Evolutionary conservation across 2,888 invertebrate genomes (phyloP).

Genomic region (Ormyrus labotus): DNA sequence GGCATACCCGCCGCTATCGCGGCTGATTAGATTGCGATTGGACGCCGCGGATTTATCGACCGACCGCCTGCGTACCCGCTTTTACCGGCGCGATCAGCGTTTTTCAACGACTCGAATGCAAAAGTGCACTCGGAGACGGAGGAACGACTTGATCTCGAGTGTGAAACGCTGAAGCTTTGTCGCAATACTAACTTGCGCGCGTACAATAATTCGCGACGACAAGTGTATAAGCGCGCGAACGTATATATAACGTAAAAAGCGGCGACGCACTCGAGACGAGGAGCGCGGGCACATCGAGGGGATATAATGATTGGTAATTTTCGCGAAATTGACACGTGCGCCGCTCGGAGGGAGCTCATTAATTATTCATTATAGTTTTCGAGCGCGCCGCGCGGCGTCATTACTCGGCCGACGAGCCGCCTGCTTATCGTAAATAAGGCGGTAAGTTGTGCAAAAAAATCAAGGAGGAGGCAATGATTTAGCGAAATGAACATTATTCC

Average conservation of each 20-base stretch:
- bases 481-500: slow-evolving; percentile 15
- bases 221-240: not conserved
- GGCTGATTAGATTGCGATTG: no score
- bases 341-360: slow-evolving; percentile 32
- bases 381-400: slow-evolving; percentile 12
- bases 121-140: no score
- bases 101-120: no score
- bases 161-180: slow-evolving; percentile 13
- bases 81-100: no score
- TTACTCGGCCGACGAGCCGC: not conserved
- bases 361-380: slow-evolving; percentile 50
- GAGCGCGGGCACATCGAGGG: not conserved
- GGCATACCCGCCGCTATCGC: no score
- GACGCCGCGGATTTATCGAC: no score
- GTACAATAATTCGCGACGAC: slow-evolving; percentile 10
- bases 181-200: not conserved
- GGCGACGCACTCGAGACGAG: slow-evolving; percentile 13
- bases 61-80: no score
- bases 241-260: not conserved
- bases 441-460: not conserved
- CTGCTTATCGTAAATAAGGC: slow-evolving; percentile 48
- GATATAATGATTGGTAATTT: slow-evolving; percentile 44
- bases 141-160: not conserved
- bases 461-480: slow-evolving; percentile 14
- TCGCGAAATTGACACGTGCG: slow-evolving; percentile 41